phyloP scores from a whole-genome alignment of 2,797 vertebrate genomes.

The Astyanax mexicanus region DNA sequence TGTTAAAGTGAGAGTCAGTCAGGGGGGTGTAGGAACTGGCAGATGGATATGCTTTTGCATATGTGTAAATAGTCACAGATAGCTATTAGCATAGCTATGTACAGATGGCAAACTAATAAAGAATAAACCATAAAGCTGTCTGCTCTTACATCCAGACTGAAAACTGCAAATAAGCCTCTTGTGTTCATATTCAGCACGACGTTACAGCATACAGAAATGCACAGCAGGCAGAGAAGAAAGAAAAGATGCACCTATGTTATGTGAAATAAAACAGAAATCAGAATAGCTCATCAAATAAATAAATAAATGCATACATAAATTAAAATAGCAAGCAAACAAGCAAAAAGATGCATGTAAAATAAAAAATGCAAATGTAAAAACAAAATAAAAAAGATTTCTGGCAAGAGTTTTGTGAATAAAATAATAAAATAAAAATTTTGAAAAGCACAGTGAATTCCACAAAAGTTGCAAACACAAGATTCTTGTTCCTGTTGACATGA shows the following conservation, averaged over 20 bases:
- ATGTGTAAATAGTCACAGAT: slow-evolving; percentile 81
- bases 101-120: slow-evolving; percentile 89
- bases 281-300: too few species aligned
- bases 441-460: too few species aligned
- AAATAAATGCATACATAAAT: too few species aligned
- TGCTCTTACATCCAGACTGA: slow-evolving; percentile 71
- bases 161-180: slow-evolving; percentile 34
- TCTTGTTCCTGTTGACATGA: too few species aligned
- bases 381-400: too few species aligned
- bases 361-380: too few species aligned
- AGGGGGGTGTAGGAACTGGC: slow-evolving; percentile 76
- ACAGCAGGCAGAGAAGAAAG: neutral
- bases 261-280: too few species aligned
- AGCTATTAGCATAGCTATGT: slow-evolving; percentile 84
- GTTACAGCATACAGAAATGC: neutral
- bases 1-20: slow-evolving; percentile 84
- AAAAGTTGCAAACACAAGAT: too few species aligned
- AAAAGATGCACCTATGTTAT: neutral
- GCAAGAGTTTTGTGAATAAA: too few species aligned
- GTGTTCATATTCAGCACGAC: neutral
- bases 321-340: too few species aligned
- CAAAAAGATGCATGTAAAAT: too few species aligned
- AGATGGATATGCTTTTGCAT: slow-evolving; percentile 88
- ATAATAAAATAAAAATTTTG: too few species aligned
- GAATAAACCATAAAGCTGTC: slow-evolving; percentile 83